These are phyloP conservation scores for Clusia tigrina DNA, from an alignment of 2,888 invertebrate species.

Conservation along the genomic window DNA sequence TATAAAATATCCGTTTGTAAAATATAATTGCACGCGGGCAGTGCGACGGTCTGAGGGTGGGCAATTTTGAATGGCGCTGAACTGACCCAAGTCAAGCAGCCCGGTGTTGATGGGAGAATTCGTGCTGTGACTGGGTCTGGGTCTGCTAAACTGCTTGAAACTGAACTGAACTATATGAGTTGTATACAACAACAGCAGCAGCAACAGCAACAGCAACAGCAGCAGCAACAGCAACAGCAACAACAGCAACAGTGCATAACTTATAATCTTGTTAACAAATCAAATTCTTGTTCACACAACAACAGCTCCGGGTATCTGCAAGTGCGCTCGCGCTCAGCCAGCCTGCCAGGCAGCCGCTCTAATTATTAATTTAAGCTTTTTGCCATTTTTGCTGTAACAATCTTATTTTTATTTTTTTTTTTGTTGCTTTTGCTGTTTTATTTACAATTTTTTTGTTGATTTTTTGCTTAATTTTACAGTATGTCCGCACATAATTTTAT, in stretches of 20 bases:
- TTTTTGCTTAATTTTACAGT: no score
- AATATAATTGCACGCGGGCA: constrained; percentile 43
- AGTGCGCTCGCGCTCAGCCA: no score
- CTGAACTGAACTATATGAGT: no score
- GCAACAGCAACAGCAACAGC: no score
- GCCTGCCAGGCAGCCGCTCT: constrained; percentile 14
- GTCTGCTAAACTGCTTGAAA: no score
- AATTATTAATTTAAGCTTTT: constrained; percentile 28
- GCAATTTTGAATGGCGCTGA: no score
- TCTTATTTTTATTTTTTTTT: not conserved
- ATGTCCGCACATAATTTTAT: no score
- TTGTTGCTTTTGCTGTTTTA: not conserved
- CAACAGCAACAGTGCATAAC: constrained; percentile 23
- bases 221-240: not conserved
- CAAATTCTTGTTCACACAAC: constrained; percentile 64
- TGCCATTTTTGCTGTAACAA: constrained; percentile 10
- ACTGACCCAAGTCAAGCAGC: constrained; percentile 1
- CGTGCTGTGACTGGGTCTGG: no score
- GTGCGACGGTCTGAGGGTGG: not conserved
- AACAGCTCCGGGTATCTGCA: no score
- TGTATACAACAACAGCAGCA: no score
- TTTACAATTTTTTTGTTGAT: no score
- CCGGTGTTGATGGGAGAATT: constrained; percentile 8
- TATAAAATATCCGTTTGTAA: constrained; percentile 39
- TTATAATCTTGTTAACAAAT: constrained; percentile 64